phyloP scores from a whole-genome alignment of 1,140 invertebrate genomes.

The Drosophila oshimai region DNA sequence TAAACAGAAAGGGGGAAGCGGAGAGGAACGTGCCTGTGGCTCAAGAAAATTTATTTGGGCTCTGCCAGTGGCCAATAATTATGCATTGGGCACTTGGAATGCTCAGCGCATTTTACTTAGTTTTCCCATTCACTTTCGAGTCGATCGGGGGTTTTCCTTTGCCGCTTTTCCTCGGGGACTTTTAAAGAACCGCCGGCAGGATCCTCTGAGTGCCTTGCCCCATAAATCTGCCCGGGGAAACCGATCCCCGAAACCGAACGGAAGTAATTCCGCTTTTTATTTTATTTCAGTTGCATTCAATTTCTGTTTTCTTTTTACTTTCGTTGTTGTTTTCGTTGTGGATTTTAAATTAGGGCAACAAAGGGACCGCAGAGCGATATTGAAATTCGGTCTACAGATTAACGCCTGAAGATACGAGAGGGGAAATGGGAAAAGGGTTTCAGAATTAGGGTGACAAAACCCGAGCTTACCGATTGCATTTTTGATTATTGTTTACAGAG shows the following conservation, averaged over 20 bases:
- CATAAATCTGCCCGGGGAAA: conserved; percentile 40
- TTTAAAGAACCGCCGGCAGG: conserved; percentile 43
- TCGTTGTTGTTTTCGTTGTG: conserved; percentile 21
- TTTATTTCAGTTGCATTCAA: conserved; percentile 36
- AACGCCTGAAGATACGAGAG: conserved; percentile 15
- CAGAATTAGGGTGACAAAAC: conserved; percentile 51
- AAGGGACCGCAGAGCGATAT: conserved; percentile 57
- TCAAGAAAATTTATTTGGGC: conserved; percentile 14
- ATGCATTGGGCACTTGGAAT: conserved; percentile 40
- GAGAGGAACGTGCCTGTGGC: conserved; percentile 29
- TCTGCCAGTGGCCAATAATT: conserved; percentile 32
- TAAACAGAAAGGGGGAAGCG: background rate
- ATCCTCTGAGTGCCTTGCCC: conserved; percentile 24
- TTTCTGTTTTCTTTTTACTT: conserved; percentile 11
- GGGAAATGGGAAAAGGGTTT: conserved; percentile 14
- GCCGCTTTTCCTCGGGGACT: conserved; percentile 24
- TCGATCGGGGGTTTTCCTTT: conserved; percentile 3
- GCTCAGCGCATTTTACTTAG: conserved; percentile 33
- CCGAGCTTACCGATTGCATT: conserved; percentile 37
- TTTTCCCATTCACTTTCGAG: conserved; percentile 45
- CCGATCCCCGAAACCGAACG: conserved; percentile 22
- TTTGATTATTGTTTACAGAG: conserved; percentile 16
- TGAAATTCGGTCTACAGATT: conserved; percentile 52
- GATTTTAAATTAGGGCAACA: conserved; percentile 74
- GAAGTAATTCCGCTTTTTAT: conserved; percentile 65